Evolutionary conservation across 37 sponge, comb jelly and placozoan species (phyloP).

Genomic region (Haliclona indistincta): DNA sequence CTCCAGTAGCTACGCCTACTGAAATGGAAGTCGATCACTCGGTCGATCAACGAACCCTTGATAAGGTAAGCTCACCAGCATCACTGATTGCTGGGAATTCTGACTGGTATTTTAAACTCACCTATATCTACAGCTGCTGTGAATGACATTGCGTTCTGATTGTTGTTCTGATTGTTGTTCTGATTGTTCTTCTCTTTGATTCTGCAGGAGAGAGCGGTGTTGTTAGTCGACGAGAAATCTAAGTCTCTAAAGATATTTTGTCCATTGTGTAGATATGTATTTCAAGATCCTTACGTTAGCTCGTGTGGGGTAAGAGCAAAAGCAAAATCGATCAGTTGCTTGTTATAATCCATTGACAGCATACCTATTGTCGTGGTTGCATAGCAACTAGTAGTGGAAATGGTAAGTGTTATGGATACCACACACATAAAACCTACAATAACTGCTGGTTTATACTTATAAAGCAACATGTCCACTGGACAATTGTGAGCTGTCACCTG

Average conservation of each 20-base stretch:
- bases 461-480: conserved; percentile 67
- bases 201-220: conserved; percentile 19
- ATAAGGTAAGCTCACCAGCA: too few species aligned
- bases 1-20: too few species aligned
- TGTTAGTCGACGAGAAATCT: conserved; percentile 60
- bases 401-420: conserved; percentile 11
- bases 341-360: conserved; percentile 35
- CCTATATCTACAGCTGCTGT: too few species aligned
- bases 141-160: too few species aligned
- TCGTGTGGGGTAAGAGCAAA: conserved; percentile 77
- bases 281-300: conserved; percentile 66
- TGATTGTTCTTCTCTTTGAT: too few species aligned
- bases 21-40: too few species aligned
- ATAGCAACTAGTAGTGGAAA: conserved; percentile 20
- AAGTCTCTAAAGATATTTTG: conserved; percentile 66
- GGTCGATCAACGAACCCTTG: too few species aligned
- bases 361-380: conserved; percentile 72
- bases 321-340: neutral
- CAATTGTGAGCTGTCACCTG: conserved; percentile 33
- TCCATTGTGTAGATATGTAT: conserved; percentile 69
- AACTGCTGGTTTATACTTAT: neutral
- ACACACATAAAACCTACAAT: neutral
- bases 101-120: too few species aligned
- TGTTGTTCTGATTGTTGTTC: neutral
- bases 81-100: too few species aligned